phyloP scores from a whole-genome alignment of 2,888 invertebrate species.

The Physocephala rufipes region DNA sequence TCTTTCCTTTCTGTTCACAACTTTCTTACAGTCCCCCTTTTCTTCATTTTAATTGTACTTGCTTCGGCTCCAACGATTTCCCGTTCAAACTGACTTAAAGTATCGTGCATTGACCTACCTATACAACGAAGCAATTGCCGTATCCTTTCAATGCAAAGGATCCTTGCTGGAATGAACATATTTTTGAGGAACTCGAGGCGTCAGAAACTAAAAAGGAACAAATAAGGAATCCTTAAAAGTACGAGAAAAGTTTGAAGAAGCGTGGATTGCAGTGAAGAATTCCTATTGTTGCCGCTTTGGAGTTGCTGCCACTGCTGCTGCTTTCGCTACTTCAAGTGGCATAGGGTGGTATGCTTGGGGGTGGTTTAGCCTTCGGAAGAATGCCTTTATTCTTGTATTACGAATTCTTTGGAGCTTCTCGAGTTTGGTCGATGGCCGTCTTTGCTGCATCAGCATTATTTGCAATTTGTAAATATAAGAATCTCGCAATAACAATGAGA shows the following conservation, averaged over 20 bases:
- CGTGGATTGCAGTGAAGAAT: constrained; percentile 47
- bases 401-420: constrained; percentile 19
- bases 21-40: not conserved
- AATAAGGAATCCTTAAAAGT: constrained; percentile 15
- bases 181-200: constrained; percentile 13
- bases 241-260: constrained; percentile 28
- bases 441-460: constrained; percentile 17
- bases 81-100: constrained; percentile 62
- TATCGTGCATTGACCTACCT: constrained; percentile 66
- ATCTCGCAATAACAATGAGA: constrained; percentile 15
- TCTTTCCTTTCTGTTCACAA: not conserved
- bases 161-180: constrained; percentile 30
- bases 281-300: too few relatives aligned
- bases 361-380: not conserved
- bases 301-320: constrained; percentile 9
- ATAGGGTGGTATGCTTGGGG: too few relatives aligned
- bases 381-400: not conserved
- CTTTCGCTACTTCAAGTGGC: constrained; percentile 3
- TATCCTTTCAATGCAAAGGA: constrained; percentile 30
- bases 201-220: constrained; percentile 3
- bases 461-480: constrained; percentile 32
- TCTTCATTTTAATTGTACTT: not conserved
- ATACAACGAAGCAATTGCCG: constrained; percentile 56
- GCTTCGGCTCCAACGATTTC: constrained; percentile 39
- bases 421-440: constrained; percentile 12